These are phyloP conservation scores for Zosterops hypoxanthus DNA, from an alignment of 2,113 vertebrate species.

Conservation along the genomic window DNA sequence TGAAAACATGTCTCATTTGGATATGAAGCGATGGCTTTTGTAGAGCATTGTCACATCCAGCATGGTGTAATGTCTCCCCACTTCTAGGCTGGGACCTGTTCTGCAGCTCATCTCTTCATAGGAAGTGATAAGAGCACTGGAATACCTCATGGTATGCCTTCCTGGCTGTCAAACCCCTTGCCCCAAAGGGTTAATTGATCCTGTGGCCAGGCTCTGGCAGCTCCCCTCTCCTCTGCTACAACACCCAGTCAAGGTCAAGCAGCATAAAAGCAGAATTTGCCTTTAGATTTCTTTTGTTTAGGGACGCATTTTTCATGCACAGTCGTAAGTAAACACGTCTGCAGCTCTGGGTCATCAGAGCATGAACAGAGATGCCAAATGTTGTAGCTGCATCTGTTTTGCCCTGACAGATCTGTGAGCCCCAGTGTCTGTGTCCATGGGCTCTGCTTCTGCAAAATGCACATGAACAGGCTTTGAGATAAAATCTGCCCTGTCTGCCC, in stretches of 20 bases:
- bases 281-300: background rate
- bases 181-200: constrained; percentile 2
- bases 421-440: background rate
- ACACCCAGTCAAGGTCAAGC: constrained; percentile 48
- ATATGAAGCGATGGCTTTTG: background rate
- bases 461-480: background rate
- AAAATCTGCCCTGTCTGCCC: background rate
- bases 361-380: background rate
- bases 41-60: background rate
- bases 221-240: background rate
- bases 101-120: background rate
- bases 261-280: background rate
- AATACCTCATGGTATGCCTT: background rate
- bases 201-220: background rate
- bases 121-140: background rate
- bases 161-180: background rate
- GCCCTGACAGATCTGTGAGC: background rate
- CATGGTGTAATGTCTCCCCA: background rate
- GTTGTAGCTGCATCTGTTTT: background rate
- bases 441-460: background rate
- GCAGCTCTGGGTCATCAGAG: background rate
- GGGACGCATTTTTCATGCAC: background rate
- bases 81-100: background rate
- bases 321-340: background rate
- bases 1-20: background rate